Evolutionary conservation across 2,113 vertebrate genomes (phyloP).

Genomic region (Ptilonorhynchus violaceus): DNA sequence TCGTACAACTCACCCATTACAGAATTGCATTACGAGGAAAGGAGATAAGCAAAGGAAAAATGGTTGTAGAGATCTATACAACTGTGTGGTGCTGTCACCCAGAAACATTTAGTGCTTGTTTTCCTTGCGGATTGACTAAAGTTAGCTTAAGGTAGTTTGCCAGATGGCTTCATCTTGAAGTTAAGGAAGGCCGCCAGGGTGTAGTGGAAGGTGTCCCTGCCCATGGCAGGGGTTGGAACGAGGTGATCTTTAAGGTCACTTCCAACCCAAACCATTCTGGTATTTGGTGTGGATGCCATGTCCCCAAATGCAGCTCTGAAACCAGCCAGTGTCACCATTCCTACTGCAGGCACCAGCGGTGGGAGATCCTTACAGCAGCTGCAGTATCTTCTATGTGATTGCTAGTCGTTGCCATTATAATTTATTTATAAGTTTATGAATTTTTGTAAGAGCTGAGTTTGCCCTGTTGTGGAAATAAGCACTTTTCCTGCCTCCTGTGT

Average conservation of each 20-base stretch:
- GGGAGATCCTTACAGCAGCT: not conserved
- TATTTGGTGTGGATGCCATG: not conserved
- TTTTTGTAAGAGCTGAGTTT: not conserved
- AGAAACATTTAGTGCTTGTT: not conserved
- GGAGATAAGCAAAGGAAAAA: fast-evolving
- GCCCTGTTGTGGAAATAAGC: not conserved
- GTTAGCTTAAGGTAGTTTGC: not conserved
- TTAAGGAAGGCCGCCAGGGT: not conserved
- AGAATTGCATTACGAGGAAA: fast-evolving
- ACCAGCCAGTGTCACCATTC: not conserved
- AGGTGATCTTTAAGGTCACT: not conserved
- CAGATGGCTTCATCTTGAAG: not conserved
- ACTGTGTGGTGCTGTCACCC: fast-evolving
- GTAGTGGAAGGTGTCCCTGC: not conserved
- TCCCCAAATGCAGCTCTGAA: not conserved
- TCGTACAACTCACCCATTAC: fast-evolving
- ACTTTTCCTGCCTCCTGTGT: not conserved
- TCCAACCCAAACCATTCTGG: not conserved
- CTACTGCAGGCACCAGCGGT: not conserved
- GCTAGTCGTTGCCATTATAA: not conserved
- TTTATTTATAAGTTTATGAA: too few relatives aligned
- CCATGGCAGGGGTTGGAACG: not conserved
- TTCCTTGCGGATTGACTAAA: not conserved
- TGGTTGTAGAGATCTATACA: fast-evolving
- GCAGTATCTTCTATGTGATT: fast-evolving